A percentile compares a stretch with the other conserved stretches of the same genome.
Conservation (phyloP, 64 coral and sea anemone genomes). For the Actinia equina region DNA sequence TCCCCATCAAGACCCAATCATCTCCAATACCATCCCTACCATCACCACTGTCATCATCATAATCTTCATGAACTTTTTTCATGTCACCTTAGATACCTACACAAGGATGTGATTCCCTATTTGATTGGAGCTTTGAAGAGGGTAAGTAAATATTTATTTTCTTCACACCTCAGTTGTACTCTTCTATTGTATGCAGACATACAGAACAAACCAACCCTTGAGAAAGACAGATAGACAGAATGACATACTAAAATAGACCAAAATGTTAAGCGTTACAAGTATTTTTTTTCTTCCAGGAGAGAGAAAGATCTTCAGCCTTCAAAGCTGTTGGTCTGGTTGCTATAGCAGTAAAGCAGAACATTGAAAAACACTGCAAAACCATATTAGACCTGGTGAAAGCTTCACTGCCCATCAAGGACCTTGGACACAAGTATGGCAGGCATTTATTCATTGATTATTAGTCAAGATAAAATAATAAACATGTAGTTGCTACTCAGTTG, state of each 20-base stretch:
- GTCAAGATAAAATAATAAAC: neutral
- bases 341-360: slow-evolving; percentile 84
- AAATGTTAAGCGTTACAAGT: neutral
- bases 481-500: too few species aligned
- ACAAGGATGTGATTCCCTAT: slow-evolving; percentile 83
- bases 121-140: slow-evolving; percentile 74
- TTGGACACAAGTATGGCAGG: slow-evolving; percentile 80
- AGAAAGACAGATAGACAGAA: too few species aligned
- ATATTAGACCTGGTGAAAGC: slow-evolving; percentile 87
- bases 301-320: slow-evolving; percentile 96
- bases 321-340: slow-evolving; percentile 91
- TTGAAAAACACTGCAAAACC: slow-evolving; percentile 56
- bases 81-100: slow-evolving; percentile 51
- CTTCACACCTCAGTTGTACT: too few species aligned
- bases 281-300: slow-evolving; percentile 51
- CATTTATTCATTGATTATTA: neutral
- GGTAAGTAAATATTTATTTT: too few species aligned
- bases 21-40: too few species aligned
- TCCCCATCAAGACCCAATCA: too few species aligned
- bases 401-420: slow-evolving; percentile 86
- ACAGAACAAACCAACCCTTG: too few species aligned
- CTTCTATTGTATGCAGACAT: too few species aligned
- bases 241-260: too few species aligned
- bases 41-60: neutral
- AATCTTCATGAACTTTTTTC: too few species aligned